Evolutionary conservation across 2,888 invertebrate species (phyloP).

Genomic region (Sesia bembeciformis): DNA sequence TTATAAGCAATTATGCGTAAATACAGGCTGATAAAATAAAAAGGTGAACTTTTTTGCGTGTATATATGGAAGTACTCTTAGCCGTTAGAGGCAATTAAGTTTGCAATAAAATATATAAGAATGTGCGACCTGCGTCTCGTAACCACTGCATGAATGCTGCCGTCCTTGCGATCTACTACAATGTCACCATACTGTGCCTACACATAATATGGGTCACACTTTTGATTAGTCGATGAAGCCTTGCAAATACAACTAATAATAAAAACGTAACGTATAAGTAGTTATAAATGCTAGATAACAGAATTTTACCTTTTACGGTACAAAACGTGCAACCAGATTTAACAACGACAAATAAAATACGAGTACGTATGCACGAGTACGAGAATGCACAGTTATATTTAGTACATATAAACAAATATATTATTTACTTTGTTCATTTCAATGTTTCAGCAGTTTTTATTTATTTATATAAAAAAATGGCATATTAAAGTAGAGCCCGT

Average conservation of each 20-base stretch:
- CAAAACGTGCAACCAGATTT: too few relatives aligned
- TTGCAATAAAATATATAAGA: conserved; percentile 33
- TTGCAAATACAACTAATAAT: conserved; percentile 3
- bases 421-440: too few relatives aligned
- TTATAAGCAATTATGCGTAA: background rate
- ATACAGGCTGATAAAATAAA: background rate
- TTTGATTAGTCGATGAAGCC: background rate
- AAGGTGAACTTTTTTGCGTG: background rate
- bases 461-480: too few relatives aligned
- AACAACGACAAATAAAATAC: too few relatives aligned
- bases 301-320: too few relatives aligned
- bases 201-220: conserved; percentile 35
- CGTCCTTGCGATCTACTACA: conserved; percentile 42
- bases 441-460: too few relatives aligned
- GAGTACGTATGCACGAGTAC: too few relatives aligned
- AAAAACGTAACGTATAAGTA: background rate
- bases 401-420: too few relatives aligned
- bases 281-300: too few relatives aligned
- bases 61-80: background rate
- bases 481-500: too few relatives aligned
- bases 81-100: conserved; percentile 16
- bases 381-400: too few relatives aligned
- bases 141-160: conserved; percentile 46
- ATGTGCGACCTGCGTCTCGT: conserved; percentile 18
- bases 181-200: conserved; percentile 13